Evolutionary conservation across 2,113 vertebrate species (phyloP).

Genomic region (Plestiodon gilberti): DNA sequence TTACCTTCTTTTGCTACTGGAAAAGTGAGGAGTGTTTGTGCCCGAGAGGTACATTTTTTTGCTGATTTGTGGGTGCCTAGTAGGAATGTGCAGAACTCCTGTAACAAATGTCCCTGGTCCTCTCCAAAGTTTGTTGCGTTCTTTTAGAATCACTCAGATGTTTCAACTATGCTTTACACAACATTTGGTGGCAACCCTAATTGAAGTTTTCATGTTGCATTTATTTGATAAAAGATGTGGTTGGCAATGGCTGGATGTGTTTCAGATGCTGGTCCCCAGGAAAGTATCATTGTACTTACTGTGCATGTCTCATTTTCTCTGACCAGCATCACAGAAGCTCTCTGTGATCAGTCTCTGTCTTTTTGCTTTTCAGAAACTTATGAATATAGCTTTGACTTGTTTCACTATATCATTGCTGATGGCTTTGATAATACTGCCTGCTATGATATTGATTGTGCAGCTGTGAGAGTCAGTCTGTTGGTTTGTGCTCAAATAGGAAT

Average conservation of each 20-base stretch:
- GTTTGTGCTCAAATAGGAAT: neutral
- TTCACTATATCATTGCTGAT: neutral
- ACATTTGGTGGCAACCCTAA: neutral
- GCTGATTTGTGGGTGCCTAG: neutral
- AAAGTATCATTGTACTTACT: neutral
- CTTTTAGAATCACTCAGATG: neutral
- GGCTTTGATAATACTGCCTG: conserved; percentile 7
- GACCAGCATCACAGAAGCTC: neutral
- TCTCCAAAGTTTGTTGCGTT: neutral
- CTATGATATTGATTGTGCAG: neutral
- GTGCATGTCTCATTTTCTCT: neutral
- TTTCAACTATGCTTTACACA: neutral
- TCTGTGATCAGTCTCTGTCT: neutral
- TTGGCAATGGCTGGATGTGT: neutral
- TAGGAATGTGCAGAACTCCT: neutral
- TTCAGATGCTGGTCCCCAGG: neutral
- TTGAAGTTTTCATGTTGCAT: neutral
- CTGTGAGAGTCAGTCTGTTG: conserved; percentile 3
- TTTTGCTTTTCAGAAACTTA: neutral
- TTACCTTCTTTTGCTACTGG: neutral
- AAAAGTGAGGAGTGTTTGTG: neutral
- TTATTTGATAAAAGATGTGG: neutral
- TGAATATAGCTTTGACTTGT: neutral
- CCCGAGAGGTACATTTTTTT: neutral
- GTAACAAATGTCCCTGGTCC: neutral